A percentile compares a stretch with the other conserved stretches of the same genome.
Conservation (phyloP, 2,113 vertebrate species). For the Burhinus oedicnemus region DNA sequence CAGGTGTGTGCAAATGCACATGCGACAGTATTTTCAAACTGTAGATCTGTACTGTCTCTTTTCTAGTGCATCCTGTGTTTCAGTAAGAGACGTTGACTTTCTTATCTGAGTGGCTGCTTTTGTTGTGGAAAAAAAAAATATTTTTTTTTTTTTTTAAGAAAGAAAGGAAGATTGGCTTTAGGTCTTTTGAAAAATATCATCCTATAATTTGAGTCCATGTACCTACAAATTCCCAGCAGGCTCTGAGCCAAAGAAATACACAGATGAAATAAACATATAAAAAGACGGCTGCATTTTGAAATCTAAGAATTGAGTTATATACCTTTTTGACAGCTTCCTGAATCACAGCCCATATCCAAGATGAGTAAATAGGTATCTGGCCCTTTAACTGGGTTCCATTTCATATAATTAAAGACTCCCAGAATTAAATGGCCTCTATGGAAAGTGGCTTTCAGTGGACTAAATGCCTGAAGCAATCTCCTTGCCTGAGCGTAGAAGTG, state of each 20-base stretch:
- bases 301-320: conserved; percentile 80
- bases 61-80: neutral
- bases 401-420: conserved; percentile 95
- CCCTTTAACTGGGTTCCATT: conserved; percentile 89
- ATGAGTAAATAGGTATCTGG: conserved; percentile 75
- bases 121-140: conserved; percentile 2
- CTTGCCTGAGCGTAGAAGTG: conserved; percentile 79
- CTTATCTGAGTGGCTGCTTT: conserved; percentile 57
- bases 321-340: conserved; percentile 78
- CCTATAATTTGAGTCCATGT: conserved; percentile 73
- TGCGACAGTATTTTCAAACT: neutral
- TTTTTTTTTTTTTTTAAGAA: neutral
- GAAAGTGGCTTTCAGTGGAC: conserved; percentile 93
- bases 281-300: conserved; percentile 72
- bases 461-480: conserved; percentile 90
- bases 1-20: neutral
- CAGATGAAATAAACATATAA: conserved; percentile 74
- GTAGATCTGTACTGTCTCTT: neutral
- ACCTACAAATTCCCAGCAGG: conserved; percentile 71
- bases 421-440: conserved; percentile 93
- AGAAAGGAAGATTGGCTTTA: conserved; percentile 66
- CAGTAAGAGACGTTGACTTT: neutral
- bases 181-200: conserved; percentile 70
- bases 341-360: conserved; percentile 74
- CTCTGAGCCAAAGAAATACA: conserved; percentile 70